Percentiles rank a stretch among this genome's conserved stretches.
phyloP scores from a whole-genome alignment of 2,888 invertebrate genomes.

The Spodoptera picta region DNA sequence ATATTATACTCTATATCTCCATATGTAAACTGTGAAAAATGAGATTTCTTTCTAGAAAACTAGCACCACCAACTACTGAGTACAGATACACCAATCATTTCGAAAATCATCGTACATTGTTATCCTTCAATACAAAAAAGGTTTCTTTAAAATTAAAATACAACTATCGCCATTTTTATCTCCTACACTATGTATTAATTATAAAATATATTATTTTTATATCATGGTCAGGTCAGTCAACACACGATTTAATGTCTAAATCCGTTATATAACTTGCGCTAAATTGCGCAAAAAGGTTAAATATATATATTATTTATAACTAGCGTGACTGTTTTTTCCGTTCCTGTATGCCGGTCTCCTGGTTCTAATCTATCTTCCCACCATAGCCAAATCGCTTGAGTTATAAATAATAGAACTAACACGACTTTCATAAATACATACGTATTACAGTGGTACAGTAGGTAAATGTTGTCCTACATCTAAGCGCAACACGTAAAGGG shows the following conservation, averaged over 20 bases:
- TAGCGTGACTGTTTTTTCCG: too few relatives aligned
- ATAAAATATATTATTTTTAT: constrained; percentile 44
- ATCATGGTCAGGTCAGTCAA: constrained; percentile 49
- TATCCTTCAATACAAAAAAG: neutral
- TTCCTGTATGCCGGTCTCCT: too few relatives aligned
- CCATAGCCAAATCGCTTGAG: too few relatives aligned
- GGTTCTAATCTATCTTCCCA: too few relatives aligned
- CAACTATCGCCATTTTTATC: constrained; percentile 15
- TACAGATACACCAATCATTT: neutral
- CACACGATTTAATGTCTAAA: constrained; percentile 17
- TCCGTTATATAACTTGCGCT: neutral
- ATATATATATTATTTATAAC: too few relatives aligned
- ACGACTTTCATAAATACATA: too few relatives aligned
- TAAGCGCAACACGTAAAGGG: too few relatives aligned
- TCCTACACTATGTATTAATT: constrained; percentile 31
- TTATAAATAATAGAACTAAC: too few relatives aligned
- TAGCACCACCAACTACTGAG: neutral
- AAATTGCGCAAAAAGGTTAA: too few relatives aligned
- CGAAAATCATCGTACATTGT: neutral
- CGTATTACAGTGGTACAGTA: too few relatives aligned
- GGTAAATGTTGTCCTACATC: too few relatives aligned
- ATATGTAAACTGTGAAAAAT: too few relatives aligned
- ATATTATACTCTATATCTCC: neutral
- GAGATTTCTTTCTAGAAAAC: neutral
- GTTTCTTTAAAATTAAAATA: constrained; percentile 1